A percentile compares a stretch with the other conserved stretches of the same genome.
Conservation (phyloP, 1,140 invertebrate species). For the Capitella teleta region DNA sequence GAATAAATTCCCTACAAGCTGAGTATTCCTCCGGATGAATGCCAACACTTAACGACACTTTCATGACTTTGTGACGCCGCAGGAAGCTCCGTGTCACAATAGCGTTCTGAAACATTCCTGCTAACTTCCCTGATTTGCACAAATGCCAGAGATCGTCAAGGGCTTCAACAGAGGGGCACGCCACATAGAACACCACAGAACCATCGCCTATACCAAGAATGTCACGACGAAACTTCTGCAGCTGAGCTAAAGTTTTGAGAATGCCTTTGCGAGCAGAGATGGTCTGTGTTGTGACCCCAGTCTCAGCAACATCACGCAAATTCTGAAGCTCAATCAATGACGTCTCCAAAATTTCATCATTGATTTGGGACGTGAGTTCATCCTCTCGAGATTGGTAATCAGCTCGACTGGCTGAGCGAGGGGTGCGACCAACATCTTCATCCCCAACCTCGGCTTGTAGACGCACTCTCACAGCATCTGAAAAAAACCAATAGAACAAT, state of each 20-base stretch:
- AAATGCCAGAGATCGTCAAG: slow-evolving; percentile 19
- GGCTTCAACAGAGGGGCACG: slow-evolving; percentile 13
- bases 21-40: too few relatives aligned
- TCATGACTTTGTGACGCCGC: too few relatives aligned
- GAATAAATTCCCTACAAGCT: too few relatives aligned
- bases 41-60: too few relatives aligned
- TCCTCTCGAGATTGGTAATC: neutral
- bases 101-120: slow-evolving; percentile 15
- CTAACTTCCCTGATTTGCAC: slow-evolving; percentile 17
- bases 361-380: neutral
- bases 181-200: slow-evolving; percentile 19
- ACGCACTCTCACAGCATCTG: too few relatives aligned
- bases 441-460: neutral
- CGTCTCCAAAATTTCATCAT: slow-evolving; percentile 1
- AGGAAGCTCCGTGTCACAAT: too few relatives aligned
- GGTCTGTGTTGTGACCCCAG: slow-evolving; percentile 8
- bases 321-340: neutral
- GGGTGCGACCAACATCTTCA: neutral
- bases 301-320: slow-evolving; percentile 16
- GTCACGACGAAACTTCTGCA: slow-evolving; percentile 14
- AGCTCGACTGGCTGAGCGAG: neutral
- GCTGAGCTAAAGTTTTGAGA: slow-evolving; percentile 24
- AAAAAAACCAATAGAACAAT: too few relatives aligned
- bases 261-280: slow-evolving; percentile 14
- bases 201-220: slow-evolving; percentile 19